Conservation (phyloP, 1,140 invertebrate genomes). For the Pygmarrhopalites habei region DNA sequence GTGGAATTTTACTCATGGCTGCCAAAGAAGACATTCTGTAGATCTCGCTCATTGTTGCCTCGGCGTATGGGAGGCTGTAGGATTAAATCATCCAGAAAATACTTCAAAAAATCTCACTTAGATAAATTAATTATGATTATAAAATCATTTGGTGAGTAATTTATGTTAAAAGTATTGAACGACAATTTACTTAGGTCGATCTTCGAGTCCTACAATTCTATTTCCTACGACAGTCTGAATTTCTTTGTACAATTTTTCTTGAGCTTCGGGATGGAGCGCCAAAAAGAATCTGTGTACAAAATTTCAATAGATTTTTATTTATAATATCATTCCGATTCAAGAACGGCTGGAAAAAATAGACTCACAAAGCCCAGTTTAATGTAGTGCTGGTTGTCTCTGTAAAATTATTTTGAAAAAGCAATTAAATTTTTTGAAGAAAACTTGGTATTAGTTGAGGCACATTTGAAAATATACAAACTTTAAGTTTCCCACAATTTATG, state of each 20-base stretch:
- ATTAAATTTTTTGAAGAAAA: no score
- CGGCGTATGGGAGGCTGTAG: conserved; percentile 67
- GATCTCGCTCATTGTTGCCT: conserved; percentile 65
- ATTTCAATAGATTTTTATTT: no score
- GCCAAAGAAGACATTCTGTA: conserved; percentile 67
- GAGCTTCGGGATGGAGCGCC: conserved; percentile 57
- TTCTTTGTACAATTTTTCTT: conserved; percentile 58
- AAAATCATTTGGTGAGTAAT: not conserved
- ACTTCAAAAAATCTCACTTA: no score
- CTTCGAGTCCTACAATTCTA: conserved; percentile 40
- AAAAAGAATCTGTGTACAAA: no score
- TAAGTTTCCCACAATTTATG: no score
- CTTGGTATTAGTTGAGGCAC: no score
- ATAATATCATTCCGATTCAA: no score
- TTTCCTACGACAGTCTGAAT: conserved; percentile 51
- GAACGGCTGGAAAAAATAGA: no score
- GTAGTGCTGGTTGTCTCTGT: conserved; percentile 62
- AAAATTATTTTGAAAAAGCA: no score
- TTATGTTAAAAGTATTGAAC: not conserved
- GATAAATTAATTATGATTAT: not conserved
- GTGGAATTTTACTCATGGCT: no score
- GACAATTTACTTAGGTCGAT: conserved; percentile 45
- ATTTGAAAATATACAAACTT: no score
- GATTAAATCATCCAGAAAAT: conserved; percentile 5
- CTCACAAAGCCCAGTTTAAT: conserved; percentile 63